Conservation (phyloP, 2,113 vertebrate species). For the Lanius collurio region DNA sequence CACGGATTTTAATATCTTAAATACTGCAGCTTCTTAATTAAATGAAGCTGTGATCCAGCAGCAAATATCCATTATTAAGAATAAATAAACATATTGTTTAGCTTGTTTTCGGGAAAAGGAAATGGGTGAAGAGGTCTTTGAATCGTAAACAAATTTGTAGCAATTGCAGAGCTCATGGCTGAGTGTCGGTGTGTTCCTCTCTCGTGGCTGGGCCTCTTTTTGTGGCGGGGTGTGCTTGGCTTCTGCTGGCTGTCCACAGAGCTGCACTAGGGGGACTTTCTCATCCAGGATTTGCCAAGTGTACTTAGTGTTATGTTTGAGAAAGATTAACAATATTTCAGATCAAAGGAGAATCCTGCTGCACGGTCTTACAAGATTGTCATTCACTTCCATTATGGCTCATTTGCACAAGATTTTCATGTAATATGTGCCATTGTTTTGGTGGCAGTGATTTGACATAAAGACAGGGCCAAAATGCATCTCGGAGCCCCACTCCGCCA, state of each 20-base stretch:
- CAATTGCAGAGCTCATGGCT: constrained; percentile 18
- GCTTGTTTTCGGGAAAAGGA: background rate
- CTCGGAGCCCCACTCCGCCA: constrained; percentile 28
- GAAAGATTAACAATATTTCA: constrained; percentile 84
- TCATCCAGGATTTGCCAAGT: constrained; percentile 76
- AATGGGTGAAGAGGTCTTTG: background rate
- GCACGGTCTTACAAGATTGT: constrained; percentile 82
- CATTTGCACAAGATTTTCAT: constrained; percentile 85
- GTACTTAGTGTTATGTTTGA: constrained; percentile 68
- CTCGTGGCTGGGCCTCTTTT: background rate
- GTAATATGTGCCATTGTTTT: constrained; percentile 88
- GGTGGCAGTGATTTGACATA: constrained; percentile 79
- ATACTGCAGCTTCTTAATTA: constrained; percentile 54
- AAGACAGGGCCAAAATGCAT: constrained; percentile 74
- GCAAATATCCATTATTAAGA: constrained; percentile 58
- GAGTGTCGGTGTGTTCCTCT: background rate
- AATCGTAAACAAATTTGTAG: constrained; percentile 12
- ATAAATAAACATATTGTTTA: constrained; percentile 64
- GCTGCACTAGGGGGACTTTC: constrained; percentile 47
- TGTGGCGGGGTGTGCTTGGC: constrained; percentile 30
- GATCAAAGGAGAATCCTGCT: constrained; percentile 88
- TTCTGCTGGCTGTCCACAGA: constrained; percentile 39
- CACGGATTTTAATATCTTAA: constrained; percentile 58
- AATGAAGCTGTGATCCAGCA: constrained; percentile 49
- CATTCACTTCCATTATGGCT: constrained; percentile 83